A percentile compares a stretch with the other conserved stretches of the same genome.
These are phyloP conservation scores for Noturus placidus DNA, from an alignment of 2,113 vertebrate species.

Conservation along the genomic window DNA sequence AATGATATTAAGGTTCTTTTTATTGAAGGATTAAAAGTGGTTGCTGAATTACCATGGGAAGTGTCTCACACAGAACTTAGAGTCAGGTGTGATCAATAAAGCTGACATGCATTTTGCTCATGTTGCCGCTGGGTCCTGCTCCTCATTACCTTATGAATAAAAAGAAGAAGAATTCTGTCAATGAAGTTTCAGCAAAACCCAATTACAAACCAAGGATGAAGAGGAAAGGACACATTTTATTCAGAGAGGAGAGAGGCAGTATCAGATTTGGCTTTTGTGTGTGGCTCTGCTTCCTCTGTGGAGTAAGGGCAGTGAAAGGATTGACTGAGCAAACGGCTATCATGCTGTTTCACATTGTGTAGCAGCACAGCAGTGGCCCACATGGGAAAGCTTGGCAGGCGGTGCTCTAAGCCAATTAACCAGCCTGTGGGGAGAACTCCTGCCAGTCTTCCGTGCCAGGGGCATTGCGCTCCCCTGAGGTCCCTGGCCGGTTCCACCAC, in stretches of 20 bases:
- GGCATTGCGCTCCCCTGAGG: conserved; percentile 62
- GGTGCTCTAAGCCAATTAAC: conserved; percentile 74
- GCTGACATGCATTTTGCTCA: conserved; percentile 7
- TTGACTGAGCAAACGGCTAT: conserved; percentile 56
- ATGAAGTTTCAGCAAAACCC: conserved; percentile 54
- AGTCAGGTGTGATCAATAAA: conserved; percentile 49
- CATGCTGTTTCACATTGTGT: conserved; percentile 75
- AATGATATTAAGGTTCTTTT: neutral
- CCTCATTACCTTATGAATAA: conserved; percentile 53
- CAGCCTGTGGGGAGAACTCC: conserved; percentile 66
- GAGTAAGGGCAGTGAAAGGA: conserved; percentile 59
- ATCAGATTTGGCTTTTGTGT: conserved; percentile 59
- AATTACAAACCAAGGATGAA: conserved; percentile 59
- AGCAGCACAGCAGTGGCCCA: conserved; percentile 73
- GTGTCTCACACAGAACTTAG: neutral
- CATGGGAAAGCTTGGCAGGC: conserved; percentile 74
- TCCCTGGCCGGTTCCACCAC: conserved; percentile 56
- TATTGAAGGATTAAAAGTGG: conserved; percentile 12
- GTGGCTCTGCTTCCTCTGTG: conserved; percentile 47
- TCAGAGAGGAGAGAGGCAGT: conserved; percentile 35
- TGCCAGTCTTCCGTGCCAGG: conserved; percentile 56
- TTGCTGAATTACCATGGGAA: conserved; percentile 2
- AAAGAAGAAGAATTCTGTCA: conserved; percentile 25
- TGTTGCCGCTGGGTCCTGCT: neutral
- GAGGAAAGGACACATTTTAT: conserved; percentile 59